Evolutionary conservation across 2,113 vertebrate species (phyloP), one percentile per base, ranked within the genome.

Genomic region (Charina bottae): DNA sequence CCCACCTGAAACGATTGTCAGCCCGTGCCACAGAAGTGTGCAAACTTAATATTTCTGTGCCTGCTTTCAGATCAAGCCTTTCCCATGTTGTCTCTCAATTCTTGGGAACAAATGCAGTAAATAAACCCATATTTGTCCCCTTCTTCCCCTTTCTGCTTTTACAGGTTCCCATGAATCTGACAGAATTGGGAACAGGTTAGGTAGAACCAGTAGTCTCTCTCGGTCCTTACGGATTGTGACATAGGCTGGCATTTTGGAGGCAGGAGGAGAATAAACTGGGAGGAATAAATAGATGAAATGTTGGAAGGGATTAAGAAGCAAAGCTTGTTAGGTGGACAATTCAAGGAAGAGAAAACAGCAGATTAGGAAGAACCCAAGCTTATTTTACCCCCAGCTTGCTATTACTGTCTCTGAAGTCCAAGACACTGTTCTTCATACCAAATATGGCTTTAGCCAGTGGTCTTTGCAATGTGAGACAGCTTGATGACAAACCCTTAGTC

Each of bases 401-500:
- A 33, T 60, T 85, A 12, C 53, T 37, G 6, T 60, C 56, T 33
- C 78, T 49, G 90, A 53, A 62, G 56, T 85, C 26, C 49, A 62
- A 42, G 56, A 42, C 90, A 62, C 78, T 46, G 7, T 90, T 62
- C 28, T 19, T 83, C 83, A 53, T 90, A 85, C 90, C 83, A 90
- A 90, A 90, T 84, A 85, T 62, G 83, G 90, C 56, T 90, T 60
- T 15, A 62, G 37, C 42, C 28, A 37, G 46, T 15, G 9, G 37
- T 64, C 90, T 90, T 90, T 62, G 42, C 83, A 85, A 85, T 59
- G 6, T 24, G 85, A 90, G 90, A 85, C 83, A 62, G 19, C 83
- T 13, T 62, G 90, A 85, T 64, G 83, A 64, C 90, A 64, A 85
- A 64, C 90, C 15, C 42, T 90, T 53, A 85, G 58, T 90, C 83